Conservation (phyloP, 2,888 invertebrate genomes). For the Nephrotoma appendiculata region DNA sequence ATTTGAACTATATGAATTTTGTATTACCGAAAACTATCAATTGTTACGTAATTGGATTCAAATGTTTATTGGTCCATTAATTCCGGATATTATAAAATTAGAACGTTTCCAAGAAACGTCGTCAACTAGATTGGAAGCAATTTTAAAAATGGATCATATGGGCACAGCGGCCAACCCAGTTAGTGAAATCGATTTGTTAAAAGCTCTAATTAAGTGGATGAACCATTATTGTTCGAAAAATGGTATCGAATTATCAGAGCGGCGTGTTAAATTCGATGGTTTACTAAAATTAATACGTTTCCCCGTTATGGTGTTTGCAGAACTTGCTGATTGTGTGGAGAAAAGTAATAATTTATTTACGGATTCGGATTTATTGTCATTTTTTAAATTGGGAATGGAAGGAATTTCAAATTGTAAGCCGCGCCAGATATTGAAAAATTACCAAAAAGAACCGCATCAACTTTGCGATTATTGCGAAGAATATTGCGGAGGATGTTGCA, state of each 20-base stretch:
- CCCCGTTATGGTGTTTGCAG: too few relatives aligned
- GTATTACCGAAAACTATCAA: neutral
- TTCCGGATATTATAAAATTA: neutral
- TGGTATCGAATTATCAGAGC: neutral
- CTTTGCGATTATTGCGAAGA: too few relatives aligned
- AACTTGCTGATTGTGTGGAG: neutral
- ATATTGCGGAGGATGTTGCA: too few relatives aligned
- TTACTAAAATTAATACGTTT: neutral
- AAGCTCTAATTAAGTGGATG: neutral
- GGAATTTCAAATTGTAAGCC: neutral
- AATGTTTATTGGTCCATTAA: neutral
- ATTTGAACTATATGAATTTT: neutral
- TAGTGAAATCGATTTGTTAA: neutral
- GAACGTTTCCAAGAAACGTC: neutral
- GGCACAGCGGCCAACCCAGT: neutral
- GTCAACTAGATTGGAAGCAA: neutral
- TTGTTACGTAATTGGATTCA: neutral
- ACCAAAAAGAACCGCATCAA: too few relatives aligned
- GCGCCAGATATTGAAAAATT: neutral
- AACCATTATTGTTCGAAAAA: neutral
- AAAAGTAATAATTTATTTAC: neutral
- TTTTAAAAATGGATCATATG: neutral
- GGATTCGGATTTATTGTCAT: neutral
- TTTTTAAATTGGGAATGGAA: neutral
- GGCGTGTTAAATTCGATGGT: neutral